Evolutionary conservation across 1,140 invertebrate species (phyloP).

Genomic region (Cotesia glomerata): DNA sequence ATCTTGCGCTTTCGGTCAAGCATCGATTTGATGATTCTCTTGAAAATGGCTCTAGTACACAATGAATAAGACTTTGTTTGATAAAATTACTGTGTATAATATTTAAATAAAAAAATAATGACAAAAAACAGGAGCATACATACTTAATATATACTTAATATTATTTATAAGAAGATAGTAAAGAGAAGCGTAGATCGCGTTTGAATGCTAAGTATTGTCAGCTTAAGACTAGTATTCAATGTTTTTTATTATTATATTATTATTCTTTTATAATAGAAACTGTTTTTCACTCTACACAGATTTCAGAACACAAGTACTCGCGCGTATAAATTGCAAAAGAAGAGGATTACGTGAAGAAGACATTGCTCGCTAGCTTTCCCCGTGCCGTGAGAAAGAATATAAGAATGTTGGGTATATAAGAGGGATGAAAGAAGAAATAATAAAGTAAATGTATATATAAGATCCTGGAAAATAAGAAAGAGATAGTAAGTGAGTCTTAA

Average conservation of each 20-base stretch:
- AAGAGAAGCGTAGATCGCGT: slow-evolving; percentile 35
- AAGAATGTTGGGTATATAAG: background rate
- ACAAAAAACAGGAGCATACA: background rate
- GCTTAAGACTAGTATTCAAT: slow-evolving; percentile 62
- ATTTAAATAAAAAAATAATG: background rate
- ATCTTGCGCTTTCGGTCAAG: no score
- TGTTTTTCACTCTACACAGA: no score
- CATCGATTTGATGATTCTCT: no score
- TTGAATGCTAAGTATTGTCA: slow-evolving; percentile 64
- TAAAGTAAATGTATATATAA: no score
- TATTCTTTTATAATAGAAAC: slow-evolving; percentile 29
- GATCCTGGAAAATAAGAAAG: slow-evolving; percentile 57
- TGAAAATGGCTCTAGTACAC: no score
- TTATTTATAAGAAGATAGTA: background rate
- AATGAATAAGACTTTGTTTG: no score
- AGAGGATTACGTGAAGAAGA: slow-evolving; percentile 30
- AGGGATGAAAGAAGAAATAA: background rate
- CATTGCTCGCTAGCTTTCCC: no score
- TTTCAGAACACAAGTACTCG: background rate
- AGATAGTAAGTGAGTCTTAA: slow-evolving; percentile 65
- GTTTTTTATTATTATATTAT: slow-evolving; percentile 40
- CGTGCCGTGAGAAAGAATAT: slow-evolving; percentile 1
- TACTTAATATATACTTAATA: background rate
- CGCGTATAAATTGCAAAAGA: slow-evolving; percentile 58
- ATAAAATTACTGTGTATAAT: no score